phyloP scores from a whole-genome alignment of 2,113 vertebrate genomes.

The Athene noctua region DNA sequence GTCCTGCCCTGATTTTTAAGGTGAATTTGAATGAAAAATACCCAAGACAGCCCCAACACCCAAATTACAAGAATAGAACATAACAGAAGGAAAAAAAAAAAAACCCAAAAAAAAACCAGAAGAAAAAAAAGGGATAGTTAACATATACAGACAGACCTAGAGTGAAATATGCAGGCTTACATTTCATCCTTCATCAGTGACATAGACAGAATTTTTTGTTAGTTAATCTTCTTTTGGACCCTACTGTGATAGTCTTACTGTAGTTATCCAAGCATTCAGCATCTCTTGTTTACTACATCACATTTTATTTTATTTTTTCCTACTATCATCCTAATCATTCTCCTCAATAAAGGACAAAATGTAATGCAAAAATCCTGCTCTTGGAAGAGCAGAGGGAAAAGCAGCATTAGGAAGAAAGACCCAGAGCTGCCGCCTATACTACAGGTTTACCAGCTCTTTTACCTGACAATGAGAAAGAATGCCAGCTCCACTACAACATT shows the following conservation, averaged over 20 bases:
- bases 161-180: neutral
- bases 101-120: neutral
- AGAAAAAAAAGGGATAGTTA: neutral
- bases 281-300: neutral
- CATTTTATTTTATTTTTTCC: neutral
- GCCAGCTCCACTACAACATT: neutral
- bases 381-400: neutral
- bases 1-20: neutral
- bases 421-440: neutral
- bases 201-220: neutral
- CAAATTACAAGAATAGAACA: slow-evolving; percentile 25
- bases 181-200: neutral
- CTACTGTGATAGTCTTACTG: neutral
- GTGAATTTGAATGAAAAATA: neutral
- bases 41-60: slow-evolving; percentile 4
- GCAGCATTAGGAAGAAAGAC: neutral
- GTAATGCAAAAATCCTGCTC: neutral
- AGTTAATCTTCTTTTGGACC: neutral
- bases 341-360: neutral
- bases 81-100: neutral
- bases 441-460: neutral
- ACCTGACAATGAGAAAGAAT: neutral
- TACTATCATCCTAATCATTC: neutral
- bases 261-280: neutral
- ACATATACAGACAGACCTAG: neutral